Conservation (phyloP, 1,140 invertebrate genomes). For the Drosophila guanche region DNA sequence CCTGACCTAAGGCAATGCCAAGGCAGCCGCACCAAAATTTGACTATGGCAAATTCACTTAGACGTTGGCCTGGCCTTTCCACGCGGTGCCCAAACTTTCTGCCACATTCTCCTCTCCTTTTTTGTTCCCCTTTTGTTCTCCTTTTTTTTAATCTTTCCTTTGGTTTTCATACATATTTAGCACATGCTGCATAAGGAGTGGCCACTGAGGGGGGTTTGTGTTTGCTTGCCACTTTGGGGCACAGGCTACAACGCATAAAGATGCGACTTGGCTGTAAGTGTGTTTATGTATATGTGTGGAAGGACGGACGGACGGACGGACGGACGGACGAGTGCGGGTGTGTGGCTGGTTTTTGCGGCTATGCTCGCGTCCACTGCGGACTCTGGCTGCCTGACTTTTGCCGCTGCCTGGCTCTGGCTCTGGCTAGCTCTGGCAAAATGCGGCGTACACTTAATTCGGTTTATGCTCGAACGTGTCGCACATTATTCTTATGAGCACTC, state of each 20-base stretch:
- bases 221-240: slow-evolving; percentile 54
- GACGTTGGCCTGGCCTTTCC: slow-evolving; percentile 69
- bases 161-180: slow-evolving; percentile 55
- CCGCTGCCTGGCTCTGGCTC: not conserved
- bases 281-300: slow-evolving; percentile 33
- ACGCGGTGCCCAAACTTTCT: slow-evolving; percentile 61
- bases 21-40: slow-evolving; percentile 59
- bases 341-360: slow-evolving; percentile 64
- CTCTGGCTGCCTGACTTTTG: slow-evolving; percentile 15
- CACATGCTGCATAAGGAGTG: slow-evolving; percentile 46
- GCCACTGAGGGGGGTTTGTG: slow-evolving; percentile 20
- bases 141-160: slow-evolving; percentile 7
- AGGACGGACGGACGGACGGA: too few species aligned
- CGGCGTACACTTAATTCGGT: slow-evolving; percentile 81
- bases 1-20: slow-evolving; percentile 75
- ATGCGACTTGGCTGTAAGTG: slow-evolving; percentile 43
- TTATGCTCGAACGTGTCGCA: slow-evolving; percentile 79
- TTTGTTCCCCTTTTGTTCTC: slow-evolving; percentile 1
- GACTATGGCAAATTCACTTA: slow-evolving; percentile 77
- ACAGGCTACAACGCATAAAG: slow-evolving; percentile 52
- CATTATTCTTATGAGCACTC: slow-evolving; percentile 72
- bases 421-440: slow-evolving; percentile 45
- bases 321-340: slow-evolving; percentile 11
- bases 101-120: slow-evolving; percentile 28
- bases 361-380: slow-evolving; percentile 32